Evolutionary conservation across 2,797 vertebrate species (phyloP), one percentile per base, ranked within the genome.

Genomic region (Momotus momota): DNA sequence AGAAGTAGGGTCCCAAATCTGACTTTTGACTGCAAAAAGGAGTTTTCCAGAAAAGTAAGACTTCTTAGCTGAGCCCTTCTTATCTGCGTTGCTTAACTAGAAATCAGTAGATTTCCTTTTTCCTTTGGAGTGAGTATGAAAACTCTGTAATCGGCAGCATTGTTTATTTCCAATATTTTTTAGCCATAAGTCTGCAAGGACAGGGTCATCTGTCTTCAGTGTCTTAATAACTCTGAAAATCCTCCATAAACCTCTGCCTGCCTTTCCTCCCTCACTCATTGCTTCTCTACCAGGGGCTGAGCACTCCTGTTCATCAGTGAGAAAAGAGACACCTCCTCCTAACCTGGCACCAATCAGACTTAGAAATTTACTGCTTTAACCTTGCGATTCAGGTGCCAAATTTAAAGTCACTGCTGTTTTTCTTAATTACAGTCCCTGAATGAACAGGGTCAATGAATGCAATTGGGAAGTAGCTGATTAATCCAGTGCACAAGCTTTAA

Each of bases 391-490:
- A 80, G 48, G 71, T 74, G 74, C 93, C 90, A 91, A 93, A 78
- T 90, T 88, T 95, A 45, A 96, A 98, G 93, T 64, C 87, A 60
- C 48, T 93, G 71, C 45, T 90, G 81, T 77, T 88, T 87, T 90
- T 81, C 78, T 94, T 96, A 95, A 93, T 96, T 97, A 97, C 83
- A 79, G 89, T 57, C 86, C 72, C 82, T 77, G 78, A 97, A 94
- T 87, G 91, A 94, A 66, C 7, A 62, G 86, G 94, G 87, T 90
- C 84, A 96, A 71, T 74, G 95, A 93, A 95, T 69, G 84, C 95
- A 83, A 45, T 2, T 55, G 85, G 72, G 65, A 51, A 97, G 75
- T 5, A 95, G 48, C 87, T 95, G 96, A 97, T 94, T 94, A 95
- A 95, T 96, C 84, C 64, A 82, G 70, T 5, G n/a, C 45, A 62